A percentile compares a stretch with the other conserved stretches of the same genome.
These are phyloP conservation scores for Drosophila insularis DNA, from an alignment of 1,140 invertebrate species.

Conservation along the genomic window DNA sequence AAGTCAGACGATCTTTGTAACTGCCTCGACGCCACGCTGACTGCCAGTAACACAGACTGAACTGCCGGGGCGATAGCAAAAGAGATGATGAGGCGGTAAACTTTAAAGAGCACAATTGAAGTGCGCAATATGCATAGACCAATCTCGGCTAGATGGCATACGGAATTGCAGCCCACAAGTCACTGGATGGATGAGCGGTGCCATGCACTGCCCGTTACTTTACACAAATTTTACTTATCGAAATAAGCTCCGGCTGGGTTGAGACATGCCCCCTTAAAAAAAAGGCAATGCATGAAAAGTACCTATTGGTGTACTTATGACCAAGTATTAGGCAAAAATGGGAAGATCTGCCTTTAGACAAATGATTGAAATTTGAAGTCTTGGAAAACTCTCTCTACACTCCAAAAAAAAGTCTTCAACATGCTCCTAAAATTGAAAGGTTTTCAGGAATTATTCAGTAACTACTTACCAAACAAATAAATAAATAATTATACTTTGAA, in stretches of 20 bases:
- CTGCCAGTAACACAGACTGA: conserved; percentile 6
- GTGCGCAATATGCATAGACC: conserved; percentile 29
- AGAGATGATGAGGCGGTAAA: conserved; percentile 13
- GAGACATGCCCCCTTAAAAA: not conserved
- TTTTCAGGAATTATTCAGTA: too few species aligned
- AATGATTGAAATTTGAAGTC: too few species aligned
- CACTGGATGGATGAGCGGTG: conserved; percentile 26
- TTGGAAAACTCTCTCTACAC: too few species aligned
- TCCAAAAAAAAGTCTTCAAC: too few species aligned
- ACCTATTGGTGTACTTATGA: not conserved
- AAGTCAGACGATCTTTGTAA: not conserved
- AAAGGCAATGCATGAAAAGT: not conserved
- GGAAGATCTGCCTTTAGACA: too few species aligned
- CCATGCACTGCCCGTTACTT: conserved; percentile 63
- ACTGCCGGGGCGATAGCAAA: not conserved
- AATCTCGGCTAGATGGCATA: conserved; percentile 15
- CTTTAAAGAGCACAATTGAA: conserved; percentile 21
- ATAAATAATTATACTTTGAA: too few species aligned
- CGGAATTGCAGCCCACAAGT: not conserved
- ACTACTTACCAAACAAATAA: too few species aligned
- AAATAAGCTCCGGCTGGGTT: conserved; percentile 11
- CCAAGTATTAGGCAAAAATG: too few species aligned
- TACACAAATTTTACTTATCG: conserved; percentile 64
- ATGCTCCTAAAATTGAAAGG: too few species aligned
- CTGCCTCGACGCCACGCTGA: conserved; percentile 34